These are phyloP conservation scores for Noctuana brunneofusca DNA, from an alignment of 2,888 invertebrate species.

Conservation along the genomic window DNA sequence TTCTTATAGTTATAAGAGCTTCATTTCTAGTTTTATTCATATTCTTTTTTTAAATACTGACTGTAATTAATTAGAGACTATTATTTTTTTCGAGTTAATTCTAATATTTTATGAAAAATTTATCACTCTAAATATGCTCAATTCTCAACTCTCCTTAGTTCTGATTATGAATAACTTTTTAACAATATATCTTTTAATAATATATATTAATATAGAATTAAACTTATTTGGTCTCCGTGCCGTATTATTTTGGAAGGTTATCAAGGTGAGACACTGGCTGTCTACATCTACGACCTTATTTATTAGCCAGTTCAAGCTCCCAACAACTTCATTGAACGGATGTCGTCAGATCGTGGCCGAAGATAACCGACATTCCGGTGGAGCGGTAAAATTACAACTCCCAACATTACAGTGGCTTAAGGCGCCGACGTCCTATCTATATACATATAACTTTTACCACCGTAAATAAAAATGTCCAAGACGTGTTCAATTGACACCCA, in stretches of 20 bases:
- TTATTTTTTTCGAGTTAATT: too few relatives aligned
- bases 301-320: constrained; percentile 45
- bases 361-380: constrained; percentile 45
- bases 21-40: too few relatives aligned
- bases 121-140: too few relatives aligned
- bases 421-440: constrained; percentile 36
- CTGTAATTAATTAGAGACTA: too few relatives aligned
- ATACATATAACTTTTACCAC: constrained; percentile 16
- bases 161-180: neutral
- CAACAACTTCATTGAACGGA: constrained; percentile 49
- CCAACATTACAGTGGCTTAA: constrained; percentile 37
- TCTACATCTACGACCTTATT: constrained; percentile 40
- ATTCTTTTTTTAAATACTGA: too few relatives aligned
- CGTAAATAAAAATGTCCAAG: neutral
- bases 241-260: constrained; percentile 15
- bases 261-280: constrained; percentile 12
- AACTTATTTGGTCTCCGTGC: neutral
- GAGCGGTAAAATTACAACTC: constrained; percentile 40
- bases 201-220: neutral
- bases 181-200: neutral
- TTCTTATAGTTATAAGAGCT: too few relatives aligned
- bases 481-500: neutral
- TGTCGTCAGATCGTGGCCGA: constrained; percentile 44
- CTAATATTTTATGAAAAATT: too few relatives aligned
- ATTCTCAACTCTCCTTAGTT: too few relatives aligned